Conservation (phyloP, 2,797 vertebrate genomes). For the Odontamblyopus lacepedii region DNA sequence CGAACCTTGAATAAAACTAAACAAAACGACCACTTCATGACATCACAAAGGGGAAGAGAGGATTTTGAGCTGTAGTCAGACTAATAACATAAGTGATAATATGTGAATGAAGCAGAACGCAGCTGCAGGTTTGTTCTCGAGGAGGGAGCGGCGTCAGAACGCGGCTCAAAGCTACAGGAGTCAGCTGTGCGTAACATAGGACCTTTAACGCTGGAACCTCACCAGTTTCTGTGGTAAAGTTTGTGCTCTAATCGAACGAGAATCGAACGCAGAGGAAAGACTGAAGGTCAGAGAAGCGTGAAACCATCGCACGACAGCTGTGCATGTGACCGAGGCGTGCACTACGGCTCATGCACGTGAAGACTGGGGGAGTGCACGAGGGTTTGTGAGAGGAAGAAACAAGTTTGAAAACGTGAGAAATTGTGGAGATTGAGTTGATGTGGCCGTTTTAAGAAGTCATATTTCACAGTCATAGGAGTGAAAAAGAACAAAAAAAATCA, state of each 20-base stretch:
- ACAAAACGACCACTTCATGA: no score
- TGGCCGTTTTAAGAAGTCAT: neutral
- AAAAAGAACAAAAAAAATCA: neutral
- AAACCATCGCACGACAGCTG: neutral
- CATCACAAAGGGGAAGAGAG: no score
- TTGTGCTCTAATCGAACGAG: neutral
- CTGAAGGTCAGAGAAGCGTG: neutral
- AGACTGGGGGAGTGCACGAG: conserved; percentile 1
- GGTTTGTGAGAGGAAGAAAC: conserved; percentile 2
- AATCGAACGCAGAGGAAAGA: neutral
- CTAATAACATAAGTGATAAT: no score
- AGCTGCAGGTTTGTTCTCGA: no score
- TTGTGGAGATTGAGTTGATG: neutral
- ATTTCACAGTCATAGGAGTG: neutral
- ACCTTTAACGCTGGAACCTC: neutral
- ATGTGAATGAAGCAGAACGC: no score
- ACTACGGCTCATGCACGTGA: neutral
- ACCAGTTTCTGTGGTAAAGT: neutral
- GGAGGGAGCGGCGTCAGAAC: no score
- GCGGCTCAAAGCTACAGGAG: no score
- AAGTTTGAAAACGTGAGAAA: conserved; percentile 1
- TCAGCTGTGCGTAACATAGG: no score
- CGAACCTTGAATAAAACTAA: no score
- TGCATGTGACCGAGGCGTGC: neutral
- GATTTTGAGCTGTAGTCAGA: no score